phyloP scores from a whole-genome alignment of 2,797 vertebrate genomes.

The Sciaenops ocellatus region DNA sequence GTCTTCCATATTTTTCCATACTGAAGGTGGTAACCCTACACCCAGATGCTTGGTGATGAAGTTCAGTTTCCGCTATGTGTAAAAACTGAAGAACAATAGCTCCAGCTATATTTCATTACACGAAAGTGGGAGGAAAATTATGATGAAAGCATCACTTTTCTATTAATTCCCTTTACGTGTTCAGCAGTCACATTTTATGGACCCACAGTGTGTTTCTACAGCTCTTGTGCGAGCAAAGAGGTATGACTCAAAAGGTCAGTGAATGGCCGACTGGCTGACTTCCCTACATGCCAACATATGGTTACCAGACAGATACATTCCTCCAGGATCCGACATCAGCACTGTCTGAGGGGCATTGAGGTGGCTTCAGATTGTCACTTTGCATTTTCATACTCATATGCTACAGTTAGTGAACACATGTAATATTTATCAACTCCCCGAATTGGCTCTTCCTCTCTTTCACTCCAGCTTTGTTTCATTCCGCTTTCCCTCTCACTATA shows the following conservation, averaged over 20 bases:
- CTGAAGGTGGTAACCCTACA: no score
- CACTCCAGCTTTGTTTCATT: slow-evolving; percentile 23
- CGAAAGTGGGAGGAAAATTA: background rate
- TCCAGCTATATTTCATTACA: background rate
- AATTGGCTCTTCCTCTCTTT: slow-evolving; percentile 4
- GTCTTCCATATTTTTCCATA: no score
- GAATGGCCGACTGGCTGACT: slow-evolving; percentile 41
- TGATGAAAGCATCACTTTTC: background rate
- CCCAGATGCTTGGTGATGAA: no score
- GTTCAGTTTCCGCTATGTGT: no score
- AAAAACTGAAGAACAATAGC: background rate
- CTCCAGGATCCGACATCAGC: slow-evolving; percentile 40
- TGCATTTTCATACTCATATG: slow-evolving; percentile 76
- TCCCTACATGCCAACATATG: slow-evolving; percentile 68
- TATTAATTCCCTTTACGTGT: background rate
- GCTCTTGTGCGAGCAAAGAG: slow-evolving; percentile 7
- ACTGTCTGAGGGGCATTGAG: background rate
- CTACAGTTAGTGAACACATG: slow-evolving; percentile 79
- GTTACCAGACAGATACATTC: slow-evolving; percentile 71
- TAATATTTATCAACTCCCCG: slow-evolving; percentile 72
- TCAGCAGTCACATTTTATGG: slow-evolving; percentile 10
- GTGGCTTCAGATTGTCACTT: slow-evolving; percentile 29
- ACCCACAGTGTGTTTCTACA: slow-evolving; percentile 29
- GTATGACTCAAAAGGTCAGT: slow-evolving; percentile 52
- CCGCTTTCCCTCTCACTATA: background rate